Evolutionary conservation across 2,113 vertebrate genomes (phyloP), one percentile per base, ranked within the genome.

Genomic region (Poeciliopsis occidentalis): DNA sequence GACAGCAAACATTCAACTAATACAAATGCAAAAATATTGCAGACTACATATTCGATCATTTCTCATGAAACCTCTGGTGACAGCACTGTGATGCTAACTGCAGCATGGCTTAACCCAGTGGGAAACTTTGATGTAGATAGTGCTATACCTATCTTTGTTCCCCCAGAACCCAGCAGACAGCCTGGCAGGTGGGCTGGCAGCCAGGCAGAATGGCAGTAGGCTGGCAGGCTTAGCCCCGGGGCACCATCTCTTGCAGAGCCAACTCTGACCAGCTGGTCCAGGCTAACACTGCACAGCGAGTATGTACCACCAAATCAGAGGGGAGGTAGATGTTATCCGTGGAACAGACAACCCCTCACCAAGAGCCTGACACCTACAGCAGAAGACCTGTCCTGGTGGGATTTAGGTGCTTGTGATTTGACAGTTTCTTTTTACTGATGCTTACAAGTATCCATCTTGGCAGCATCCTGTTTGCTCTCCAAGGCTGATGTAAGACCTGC

Each of bases 191-290:
- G 64, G 76, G 74, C 86, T 77, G 89, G 82, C 88, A 78, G 82
- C 64, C 86, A 63, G 74, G 81, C 87, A 87, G 81, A 64, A 85
- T 84, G 82, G 89, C 89, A 80, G 81, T 83, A 86, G 88, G 75
- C 86, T 87, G 90, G 85, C 86, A 87, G 89, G 85, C 82, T 80
- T 87, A 72, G 84, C 82, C 89, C 74, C 51, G 64, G 87, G 89
- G 88, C 88, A 78, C 64, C 75, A 66, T 80, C 86, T 88, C 82
- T 78, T 69, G 75, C 87, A 72, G 79, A 82, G 90, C 87, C 91
- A 92, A 83, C 80, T 85, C 78, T 84, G 83, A 88, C 90, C 90
- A 92, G 86, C 90, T 91, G 90, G 81, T 91, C 84, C 86, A 74
- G 76, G 80, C 84, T 80, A 86, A 74, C 84, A 81, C 85, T 85